Evolutionary conservation across 2,888 invertebrate species (phyloP), one percentile per base, ranked within the genome.

Genomic region (Odontothrips loti): DNA sequence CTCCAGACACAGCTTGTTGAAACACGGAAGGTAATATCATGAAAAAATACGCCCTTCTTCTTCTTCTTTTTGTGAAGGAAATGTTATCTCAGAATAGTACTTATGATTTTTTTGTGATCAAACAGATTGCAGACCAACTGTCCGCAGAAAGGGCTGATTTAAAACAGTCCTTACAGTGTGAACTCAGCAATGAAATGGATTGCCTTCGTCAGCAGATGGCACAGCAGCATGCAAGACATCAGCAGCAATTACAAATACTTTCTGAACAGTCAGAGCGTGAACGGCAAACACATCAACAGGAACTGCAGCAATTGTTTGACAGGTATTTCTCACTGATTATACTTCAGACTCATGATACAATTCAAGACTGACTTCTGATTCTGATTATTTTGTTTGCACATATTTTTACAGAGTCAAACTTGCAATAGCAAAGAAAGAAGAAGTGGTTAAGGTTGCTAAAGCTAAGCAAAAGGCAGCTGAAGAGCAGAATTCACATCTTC

Each of bases 401-500:
- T n/a, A 63, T 43, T 63, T 82, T 85, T 87, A 80, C 85, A 94
- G 95, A 85, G 94, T 96, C 23, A 95, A 94, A 87, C 91, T 94
- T 82, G 93, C 95, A 0, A 91, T 96, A 29, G 92, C 93, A 0
- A 92, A 94, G 82, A 95, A 95, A 86, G 94, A 95, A 86, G 91
- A 94, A 8, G 91, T 75, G 9, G 68, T 75, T 8, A 75, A 75
- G 12, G 68, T 75, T 75, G 68, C 68, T 10, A 75, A 75, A 75
- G 68, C 68, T 1, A 75, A 27, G 27, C 68, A 75, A 27, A 75
- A 27, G 27, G 68, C 68, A 23, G 68, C 68, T 75, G 68, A 75
- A 27, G 68, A 75, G 9, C 68, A 75, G 27, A 75, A 27, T 75
- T 75, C 68, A 27, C 68, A 75, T 27, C 68, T 75, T 10, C 68